Conservation (phyloP, 2,888 invertebrate genomes). For the Hartigia nigra region DNA sequence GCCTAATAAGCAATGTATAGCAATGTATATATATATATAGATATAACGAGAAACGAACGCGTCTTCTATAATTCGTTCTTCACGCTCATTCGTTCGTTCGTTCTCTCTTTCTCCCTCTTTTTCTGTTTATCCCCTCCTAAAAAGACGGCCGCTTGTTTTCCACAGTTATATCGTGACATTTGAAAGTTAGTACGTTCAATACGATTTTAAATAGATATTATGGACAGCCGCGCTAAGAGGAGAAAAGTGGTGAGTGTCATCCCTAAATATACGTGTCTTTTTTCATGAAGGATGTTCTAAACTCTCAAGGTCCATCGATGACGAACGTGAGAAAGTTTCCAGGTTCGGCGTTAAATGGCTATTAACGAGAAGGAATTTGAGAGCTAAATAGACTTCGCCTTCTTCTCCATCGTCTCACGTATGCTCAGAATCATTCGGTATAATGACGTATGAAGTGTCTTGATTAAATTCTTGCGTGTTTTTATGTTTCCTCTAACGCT, state of each 20-base stretch:
- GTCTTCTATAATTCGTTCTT: neutral
- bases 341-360: neutral
- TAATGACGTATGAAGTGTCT: neutral
- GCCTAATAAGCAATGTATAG: neutral
- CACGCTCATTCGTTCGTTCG: neutral
- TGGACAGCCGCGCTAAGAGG: neutral
- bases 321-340: neutral
- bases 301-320: neutral
- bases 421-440: neutral
- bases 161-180: neutral
- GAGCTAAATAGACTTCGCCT: neutral
- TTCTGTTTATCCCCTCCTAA: neutral
- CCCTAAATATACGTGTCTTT: neutral
- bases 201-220: neutral
- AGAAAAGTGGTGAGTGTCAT: neutral
- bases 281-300: neutral
- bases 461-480: neutral
- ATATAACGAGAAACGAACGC: neutral
- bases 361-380: neutral
- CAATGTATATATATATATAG: neutral
- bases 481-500: neutral
- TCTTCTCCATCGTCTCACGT: neutral
- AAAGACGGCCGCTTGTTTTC: neutral
- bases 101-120: neutral
- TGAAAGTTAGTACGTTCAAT: neutral